A percentile compares a stretch with the other conserved stretches of the same genome.
Evolutionary conservation across 2,888 invertebrate species (phyloP).

Genomic region (Caenorhabditis drosophilae): DNA sequence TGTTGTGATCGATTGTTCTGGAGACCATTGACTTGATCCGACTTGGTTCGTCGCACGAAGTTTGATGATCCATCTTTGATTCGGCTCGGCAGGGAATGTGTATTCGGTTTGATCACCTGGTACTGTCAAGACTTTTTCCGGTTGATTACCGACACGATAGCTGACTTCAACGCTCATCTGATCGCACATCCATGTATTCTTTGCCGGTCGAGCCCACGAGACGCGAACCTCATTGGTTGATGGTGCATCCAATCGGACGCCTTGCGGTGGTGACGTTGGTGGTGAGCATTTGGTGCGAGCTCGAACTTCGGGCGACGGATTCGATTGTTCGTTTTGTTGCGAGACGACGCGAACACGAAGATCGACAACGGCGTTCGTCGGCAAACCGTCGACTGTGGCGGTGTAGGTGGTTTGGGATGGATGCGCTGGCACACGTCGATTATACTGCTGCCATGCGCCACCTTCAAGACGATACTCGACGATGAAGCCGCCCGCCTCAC

Average conservation of each 20-base stretch:
- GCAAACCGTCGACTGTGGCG: slow-evolving; percentile 60
- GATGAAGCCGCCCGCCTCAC: slow-evolving; percentile 61
- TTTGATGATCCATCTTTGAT: slow-evolving; percentile 66
- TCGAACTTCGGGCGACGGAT: slow-evolving; percentile 67
- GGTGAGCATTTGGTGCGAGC: slow-evolving; percentile 68
- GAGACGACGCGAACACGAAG: slow-evolving; percentile 63
- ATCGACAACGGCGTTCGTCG: slow-evolving; percentile 67
- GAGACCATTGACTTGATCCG: slow-evolving; percentile 60
- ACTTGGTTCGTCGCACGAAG: slow-evolving; percentile 58
- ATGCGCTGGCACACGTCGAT: slow-evolving; percentile 59
- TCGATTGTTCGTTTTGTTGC: slow-evolving; percentile 59
- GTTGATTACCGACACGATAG: slow-evolving; percentile 63
- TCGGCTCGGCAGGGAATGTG: slow-evolving; percentile 67
- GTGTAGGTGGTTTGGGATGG: slow-evolving; percentile 60
- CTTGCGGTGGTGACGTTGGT: slow-evolving; percentile 66
- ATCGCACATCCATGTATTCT: slow-evolving; percentile 69
- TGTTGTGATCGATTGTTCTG: slow-evolving; percentile 62
- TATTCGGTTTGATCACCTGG: slow-evolving; percentile 67
- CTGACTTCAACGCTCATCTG: slow-evolving; percentile 67
- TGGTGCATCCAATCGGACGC: slow-evolving; percentile 60
- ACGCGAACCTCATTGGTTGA: slow-evolving; percentile 66
- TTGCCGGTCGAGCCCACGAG: slow-evolving; percentile 64
- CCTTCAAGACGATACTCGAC: slow-evolving; percentile 65
- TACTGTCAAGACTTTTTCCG: slow-evolving; percentile 60
- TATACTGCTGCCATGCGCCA: slow-evolving; percentile 65